Evolutionary conservation across 2,113 vertebrate genomes (phyloP).

Genomic region (Ifrita kowaldi): DNA sequence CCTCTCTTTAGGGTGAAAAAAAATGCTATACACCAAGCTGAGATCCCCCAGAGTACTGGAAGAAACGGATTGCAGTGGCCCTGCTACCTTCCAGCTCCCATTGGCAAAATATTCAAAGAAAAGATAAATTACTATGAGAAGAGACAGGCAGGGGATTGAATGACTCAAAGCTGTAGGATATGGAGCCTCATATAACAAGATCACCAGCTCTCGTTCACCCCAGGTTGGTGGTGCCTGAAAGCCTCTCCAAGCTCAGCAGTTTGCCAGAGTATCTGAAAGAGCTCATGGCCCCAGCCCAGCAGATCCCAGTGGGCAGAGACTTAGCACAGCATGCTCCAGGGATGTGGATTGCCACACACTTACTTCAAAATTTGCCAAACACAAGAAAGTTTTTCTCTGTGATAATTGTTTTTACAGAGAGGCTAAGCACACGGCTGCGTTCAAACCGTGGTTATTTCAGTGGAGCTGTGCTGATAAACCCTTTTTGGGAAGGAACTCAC

Average conservation of each 20-base stretch:
- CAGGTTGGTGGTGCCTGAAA: background rate
- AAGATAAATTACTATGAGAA: background rate
- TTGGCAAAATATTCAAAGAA: background rate
- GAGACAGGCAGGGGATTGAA: background rate
- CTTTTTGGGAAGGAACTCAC: background rate
- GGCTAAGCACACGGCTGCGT: background rate
- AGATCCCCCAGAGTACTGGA: background rate
- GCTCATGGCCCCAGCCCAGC: background rate
- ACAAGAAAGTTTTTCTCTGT: background rate
- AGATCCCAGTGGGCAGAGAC: background rate
- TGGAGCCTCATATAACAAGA: background rate
- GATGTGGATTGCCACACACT: background rate
- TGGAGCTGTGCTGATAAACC: background rate
- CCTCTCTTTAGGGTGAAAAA: background rate
- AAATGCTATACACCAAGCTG: background rate
- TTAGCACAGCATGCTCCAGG: background rate
- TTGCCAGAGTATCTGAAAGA: background rate
- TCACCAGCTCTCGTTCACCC: background rate
- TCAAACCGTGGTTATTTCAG: background rate
- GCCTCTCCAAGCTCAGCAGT: background rate
- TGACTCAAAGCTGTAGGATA: background rate
- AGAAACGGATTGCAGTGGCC: background rate
- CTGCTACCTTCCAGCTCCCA: background rate
- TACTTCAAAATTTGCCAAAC: background rate
- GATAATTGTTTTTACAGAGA: conserved; percentile 9